Conservation (phyloP, 2,888 invertebrate species). For the Drosophila gaucha region DNA sequence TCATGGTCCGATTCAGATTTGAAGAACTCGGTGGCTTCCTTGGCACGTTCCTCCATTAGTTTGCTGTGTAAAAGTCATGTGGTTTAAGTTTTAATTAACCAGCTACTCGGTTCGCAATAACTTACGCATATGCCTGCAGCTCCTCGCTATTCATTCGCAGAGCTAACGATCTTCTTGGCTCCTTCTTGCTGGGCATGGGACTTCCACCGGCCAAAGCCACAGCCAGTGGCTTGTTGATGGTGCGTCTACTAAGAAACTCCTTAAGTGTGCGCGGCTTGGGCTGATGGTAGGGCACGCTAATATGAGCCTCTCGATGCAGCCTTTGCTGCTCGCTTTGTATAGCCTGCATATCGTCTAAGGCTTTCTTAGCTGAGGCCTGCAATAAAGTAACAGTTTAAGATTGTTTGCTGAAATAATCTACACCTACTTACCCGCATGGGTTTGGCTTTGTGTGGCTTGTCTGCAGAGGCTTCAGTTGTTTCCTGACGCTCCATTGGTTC, state of each 20-base stretch:
- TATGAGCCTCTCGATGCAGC: constrained; percentile 90
- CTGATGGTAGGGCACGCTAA: constrained; percentile 93
- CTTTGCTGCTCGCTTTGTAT: constrained; percentile 94
- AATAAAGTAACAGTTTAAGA: constrained; percentile 26
- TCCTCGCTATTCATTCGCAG: constrained; percentile 90
- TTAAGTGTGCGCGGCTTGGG: constrained; percentile 92
- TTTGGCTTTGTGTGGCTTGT: constrained; percentile 49
- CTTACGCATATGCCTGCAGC: constrained; percentile 88
- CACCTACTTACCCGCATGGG: constrained; percentile 59
- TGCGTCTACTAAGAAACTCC: constrained; percentile 88
- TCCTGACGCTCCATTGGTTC: constrained; percentile 26
- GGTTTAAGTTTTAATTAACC: constrained; percentile 39
- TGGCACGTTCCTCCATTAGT: constrained; percentile 89
- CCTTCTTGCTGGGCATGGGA: constrained; percentile 52
- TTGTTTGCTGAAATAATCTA: neutral
- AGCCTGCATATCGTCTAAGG: constrained; percentile 89
- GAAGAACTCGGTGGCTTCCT: constrained; percentile 90
- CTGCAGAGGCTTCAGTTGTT: neutral
- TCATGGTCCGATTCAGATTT: constrained; percentile 87
- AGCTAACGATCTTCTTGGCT: constrained; percentile 59
- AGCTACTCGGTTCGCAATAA: neutral
- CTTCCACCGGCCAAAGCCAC: constrained; percentile 52
- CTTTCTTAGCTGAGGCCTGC: constrained; percentile 89
- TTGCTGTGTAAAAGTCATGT: constrained; percentile 84
- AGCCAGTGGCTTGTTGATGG: constrained; percentile 70